Conservation (phyloP, 2,113 vertebrate species). For the Nothocercus julius region DNA sequence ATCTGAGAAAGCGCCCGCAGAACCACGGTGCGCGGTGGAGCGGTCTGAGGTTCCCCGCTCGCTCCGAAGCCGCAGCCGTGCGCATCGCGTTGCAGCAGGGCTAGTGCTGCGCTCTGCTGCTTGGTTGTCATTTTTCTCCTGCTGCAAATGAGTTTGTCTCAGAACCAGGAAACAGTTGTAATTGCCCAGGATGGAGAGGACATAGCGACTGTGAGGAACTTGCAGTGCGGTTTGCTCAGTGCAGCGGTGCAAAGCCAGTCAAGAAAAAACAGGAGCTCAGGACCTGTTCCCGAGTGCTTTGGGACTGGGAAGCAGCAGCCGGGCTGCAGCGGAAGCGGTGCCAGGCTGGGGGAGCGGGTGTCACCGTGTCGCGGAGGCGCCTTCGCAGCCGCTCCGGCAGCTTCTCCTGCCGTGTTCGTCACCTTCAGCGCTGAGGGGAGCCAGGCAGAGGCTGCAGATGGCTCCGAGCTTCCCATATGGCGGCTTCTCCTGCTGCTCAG, state of each 20-base stretch:
- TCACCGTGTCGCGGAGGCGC: background rate
- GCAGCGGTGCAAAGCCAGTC: background rate
- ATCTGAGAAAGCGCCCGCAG: background rate
- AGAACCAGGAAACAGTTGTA: background rate
- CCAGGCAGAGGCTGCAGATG: background rate
- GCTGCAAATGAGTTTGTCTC: background rate
- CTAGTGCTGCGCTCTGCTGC: fast-evolving
- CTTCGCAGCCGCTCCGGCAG: background rate
- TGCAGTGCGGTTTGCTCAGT: background rate
- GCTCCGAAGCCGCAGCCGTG: no score
- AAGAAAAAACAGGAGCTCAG: background rate
- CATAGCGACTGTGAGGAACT: background rate
- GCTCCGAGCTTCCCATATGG: background rate
- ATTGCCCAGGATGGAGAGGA: background rate
- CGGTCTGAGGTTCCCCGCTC: no score
- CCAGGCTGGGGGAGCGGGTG: background rate
- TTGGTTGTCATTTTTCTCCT: background rate
- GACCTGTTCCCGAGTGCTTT: background rate
- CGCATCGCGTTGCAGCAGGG: no score
- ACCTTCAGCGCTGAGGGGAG: background rate
- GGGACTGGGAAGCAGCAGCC: background rate
- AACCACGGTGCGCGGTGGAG: background rate
- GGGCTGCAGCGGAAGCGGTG: no score
- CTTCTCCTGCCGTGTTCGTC: background rate
- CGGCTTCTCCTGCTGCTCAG: no score